phyloP scores from a whole-genome alignment of 2,113 vertebrate genomes.

The Colaptes auratus region DNA sequence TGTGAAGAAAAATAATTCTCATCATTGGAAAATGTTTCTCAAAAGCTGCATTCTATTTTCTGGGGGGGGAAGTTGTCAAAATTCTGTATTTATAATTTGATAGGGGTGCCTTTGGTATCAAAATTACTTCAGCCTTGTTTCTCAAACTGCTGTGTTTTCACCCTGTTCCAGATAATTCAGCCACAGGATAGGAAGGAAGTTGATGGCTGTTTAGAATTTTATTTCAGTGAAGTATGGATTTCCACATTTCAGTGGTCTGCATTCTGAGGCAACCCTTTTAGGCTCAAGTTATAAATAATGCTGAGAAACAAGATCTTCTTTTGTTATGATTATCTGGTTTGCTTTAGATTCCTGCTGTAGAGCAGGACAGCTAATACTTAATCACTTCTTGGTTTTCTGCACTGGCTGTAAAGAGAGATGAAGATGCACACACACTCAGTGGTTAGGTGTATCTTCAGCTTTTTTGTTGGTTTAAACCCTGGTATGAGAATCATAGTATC shows the following conservation, averaged over 20 bases:
- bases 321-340: not conserved
- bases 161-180: not conserved
- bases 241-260: not conserved
- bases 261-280: not conserved
- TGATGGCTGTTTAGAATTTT: not conserved
- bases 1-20: not conserved
- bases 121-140: not conserved
- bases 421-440: rapidly evolving
- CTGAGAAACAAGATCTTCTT: not conserved
- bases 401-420: not conserved
- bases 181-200: not conserved
- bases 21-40: not conserved
- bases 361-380: not conserved
- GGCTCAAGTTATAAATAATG: not conserved
- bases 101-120: not conserved
- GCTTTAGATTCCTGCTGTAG: not conserved
- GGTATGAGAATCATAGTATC: too few relatives aligned
- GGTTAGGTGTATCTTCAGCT: not conserved
- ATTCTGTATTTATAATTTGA: not conserved
- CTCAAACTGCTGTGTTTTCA: not conserved
- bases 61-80: not conserved
- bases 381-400: not conserved
- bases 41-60: not conserved
- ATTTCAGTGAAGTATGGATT: not conserved
- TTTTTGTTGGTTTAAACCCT: not conserved